Evolutionary conservation across 2,888 invertebrate genomes (phyloP), one percentile per base, ranked within the genome.

Genomic region (Campoplex nolae): DNA sequence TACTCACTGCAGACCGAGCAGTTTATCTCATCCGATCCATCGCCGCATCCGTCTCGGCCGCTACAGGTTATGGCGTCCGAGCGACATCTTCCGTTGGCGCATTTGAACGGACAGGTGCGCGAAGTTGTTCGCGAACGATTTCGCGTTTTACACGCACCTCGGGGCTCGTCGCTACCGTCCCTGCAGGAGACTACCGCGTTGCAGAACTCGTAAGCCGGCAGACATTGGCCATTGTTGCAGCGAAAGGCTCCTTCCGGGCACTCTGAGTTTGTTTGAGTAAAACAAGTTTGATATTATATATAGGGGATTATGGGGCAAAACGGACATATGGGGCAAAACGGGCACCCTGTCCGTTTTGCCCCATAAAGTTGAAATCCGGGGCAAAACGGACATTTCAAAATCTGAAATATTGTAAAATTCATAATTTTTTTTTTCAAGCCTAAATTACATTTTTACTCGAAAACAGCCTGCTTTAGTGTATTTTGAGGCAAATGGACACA

Each of bases 201-300:
- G 94, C 98, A 98, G 95, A 98, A 98, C 94, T 98, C 98, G 93
- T 98, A 98, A 92, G 98, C 98, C 0, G 98, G 98, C 84, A 98
- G 94, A 92, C 98, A 98, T 93, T 97, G 97, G 38, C 98, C 98
- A 90, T 97, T 97, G 88, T 96, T 96, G 93, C 98, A 98, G 84
- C 97, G 96, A 95, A 98, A 98, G 18, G 98, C 97, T 90, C 98
- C 96, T 54, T 96, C 95, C 32, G 98, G 98, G 92, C 98, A 98
- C 48, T 96, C 95, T 91, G 91, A 88, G 93, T 65, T 42, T 7
- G 42, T 42, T 42, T 13, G n/a, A 32, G 6, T 16, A 7, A 67
- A 28, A 32, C 28, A 68, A 42, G 2, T 11, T 51, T 51, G 4
- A 51, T 23, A 23, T 23, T 23, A 23, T 23, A 23, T 23, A 23